Evolutionary conservation across 1,140 invertebrate genomes (phyloP), one percentile per base, ranked within the genome.

Genomic region (Meloidogyne floridensis): DNA sequence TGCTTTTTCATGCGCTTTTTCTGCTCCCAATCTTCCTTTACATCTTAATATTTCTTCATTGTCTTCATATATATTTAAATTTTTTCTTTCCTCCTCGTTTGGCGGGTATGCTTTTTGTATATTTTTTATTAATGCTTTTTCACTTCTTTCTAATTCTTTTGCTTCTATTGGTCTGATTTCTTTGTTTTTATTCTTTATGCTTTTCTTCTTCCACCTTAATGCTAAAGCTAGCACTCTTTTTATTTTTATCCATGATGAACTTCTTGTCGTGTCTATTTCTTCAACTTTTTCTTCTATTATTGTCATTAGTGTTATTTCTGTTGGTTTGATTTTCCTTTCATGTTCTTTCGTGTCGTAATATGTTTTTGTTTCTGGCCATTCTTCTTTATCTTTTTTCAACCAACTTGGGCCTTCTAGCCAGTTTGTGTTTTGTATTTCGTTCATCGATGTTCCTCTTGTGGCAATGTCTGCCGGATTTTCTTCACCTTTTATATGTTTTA

Each of bases 61-160:
- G 15, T 82, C 81, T 3, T 84, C 4, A 10, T 53, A 82, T 43
- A 82, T 2, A 8, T 56, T 43, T 4, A 83, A 72, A n/a, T 82
- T 71, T 51, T 72, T 15, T 47, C 15, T 56, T 47, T n/a, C 0
- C 43, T 43, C 11, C 0, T 15, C 15, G 0, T 53, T 54, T 3
- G 81, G 65, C 11, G 81, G 82, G 13, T 72, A 18, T 4, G 2
- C 6, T 9, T 54, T 71, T 78, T 82, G 81, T 9, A 53, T 53
- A 18, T 79, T 3, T 43, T 73, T 69, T 3, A 82, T 69, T 18
- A 82, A 84, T 6, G 15, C 5, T 75, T 51, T 5, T 11, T 83
- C 81, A 20, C 32, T 54, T 42, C 11, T 51, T 77, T 73, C 18
- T n/a, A 82, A 5, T 13, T 82, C 79, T 8, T 13, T 15, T 0